A percentile compares a stretch with the other conserved stretches of the same genome.
Conservation (phyloP, 1,140 invertebrate genomes). For the Watersipora subatra region DNA sequence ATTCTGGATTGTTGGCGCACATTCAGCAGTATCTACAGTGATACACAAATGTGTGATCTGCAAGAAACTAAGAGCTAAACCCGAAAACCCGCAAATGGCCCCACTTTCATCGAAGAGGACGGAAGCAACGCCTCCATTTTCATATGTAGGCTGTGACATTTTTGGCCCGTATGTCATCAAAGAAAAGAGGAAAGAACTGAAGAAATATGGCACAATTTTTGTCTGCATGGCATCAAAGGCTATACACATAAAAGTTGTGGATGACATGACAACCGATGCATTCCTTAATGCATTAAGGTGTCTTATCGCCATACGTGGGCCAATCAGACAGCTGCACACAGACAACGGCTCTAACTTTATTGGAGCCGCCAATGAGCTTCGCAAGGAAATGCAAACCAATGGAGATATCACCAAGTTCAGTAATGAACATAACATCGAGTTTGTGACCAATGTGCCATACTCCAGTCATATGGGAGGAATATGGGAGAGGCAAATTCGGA, state of each 20-base stretch:
- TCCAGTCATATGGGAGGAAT: slow-evolving; percentile 9
- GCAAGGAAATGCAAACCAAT: not conserved
- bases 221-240: slow-evolving; percentile 13
- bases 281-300: slow-evolving; percentile 14
- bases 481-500: too few relatives aligned
- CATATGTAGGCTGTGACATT: too few relatives aligned
- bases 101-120: too few relatives aligned
- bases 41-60: too few relatives aligned
- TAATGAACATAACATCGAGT: slow-evolving; percentile 3
- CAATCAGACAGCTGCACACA: not conserved
- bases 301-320: slow-evolving; percentile 1
- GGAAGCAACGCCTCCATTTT: too few relatives aligned
- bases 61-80: too few relatives aligned
- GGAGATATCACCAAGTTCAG: not conserved
- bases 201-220: too few relatives aligned
- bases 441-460: slow-evolving; percentile 1
- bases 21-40: too few relatives aligned
- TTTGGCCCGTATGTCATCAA: too few relatives aligned
- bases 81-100: too few relatives aligned
- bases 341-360: slow-evolving; percentile 8
- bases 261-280: slow-evolving; percentile 9
- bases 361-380: slow-evolving; percentile 1
- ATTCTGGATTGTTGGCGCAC: too few relatives aligned
- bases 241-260: slow-evolving; percentile 14
- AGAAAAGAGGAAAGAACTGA: too few relatives aligned